phyloP scores from a whole-genome alignment of 1,140 invertebrate species.

The Drosophila quadrilineata region DNA sequence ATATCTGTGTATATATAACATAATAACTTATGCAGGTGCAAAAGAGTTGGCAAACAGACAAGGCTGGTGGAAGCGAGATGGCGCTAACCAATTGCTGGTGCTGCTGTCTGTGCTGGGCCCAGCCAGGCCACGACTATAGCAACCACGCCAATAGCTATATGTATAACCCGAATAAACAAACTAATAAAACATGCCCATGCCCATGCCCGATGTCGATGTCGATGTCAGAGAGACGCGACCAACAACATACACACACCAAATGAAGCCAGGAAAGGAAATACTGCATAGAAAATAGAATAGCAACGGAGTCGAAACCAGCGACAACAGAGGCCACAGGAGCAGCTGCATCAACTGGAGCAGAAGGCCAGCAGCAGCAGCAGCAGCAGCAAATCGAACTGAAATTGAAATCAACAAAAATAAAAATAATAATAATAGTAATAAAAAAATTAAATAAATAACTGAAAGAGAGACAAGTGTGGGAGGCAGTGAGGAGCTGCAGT shows the following conservation, averaged over 20 bases:
- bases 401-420: slow-evolving; percentile 23
- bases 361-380: too few species aligned
- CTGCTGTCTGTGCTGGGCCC: slow-evolving; percentile 41
- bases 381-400: slow-evolving; percentile 16
- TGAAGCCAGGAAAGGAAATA: slow-evolving; percentile 16
- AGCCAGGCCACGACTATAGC: slow-evolving; percentile 57
- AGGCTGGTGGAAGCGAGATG: slow-evolving; percentile 10
- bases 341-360: slow-evolving; percentile 26
- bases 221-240: slow-evolving; percentile 49
- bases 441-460: slow-evolving; percentile 31
- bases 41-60: slow-evolving; percentile 18
- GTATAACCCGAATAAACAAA: slow-evolving; percentile 82
- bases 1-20: too few species aligned
- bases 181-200: slow-evolving; percentile 79
- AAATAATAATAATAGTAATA: slow-evolving; percentile 2
- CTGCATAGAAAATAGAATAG: slow-evolving; percentile 18
- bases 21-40: slow-evolving; percentile 23
- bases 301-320: slow-evolving; percentile 56
- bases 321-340: slow-evolving; percentile 32
- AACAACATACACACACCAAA: slow-evolving; percentile 33
- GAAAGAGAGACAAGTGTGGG: neutral
- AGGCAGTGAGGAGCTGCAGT: neutral
- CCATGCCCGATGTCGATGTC: too few species aligned
- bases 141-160: slow-evolving; percentile 62
- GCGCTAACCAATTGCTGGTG: slow-evolving; percentile 6